phyloP scores from a whole-genome alignment of 2,113 vertebrate species.

The Rhinoderma darwinii region DNA sequence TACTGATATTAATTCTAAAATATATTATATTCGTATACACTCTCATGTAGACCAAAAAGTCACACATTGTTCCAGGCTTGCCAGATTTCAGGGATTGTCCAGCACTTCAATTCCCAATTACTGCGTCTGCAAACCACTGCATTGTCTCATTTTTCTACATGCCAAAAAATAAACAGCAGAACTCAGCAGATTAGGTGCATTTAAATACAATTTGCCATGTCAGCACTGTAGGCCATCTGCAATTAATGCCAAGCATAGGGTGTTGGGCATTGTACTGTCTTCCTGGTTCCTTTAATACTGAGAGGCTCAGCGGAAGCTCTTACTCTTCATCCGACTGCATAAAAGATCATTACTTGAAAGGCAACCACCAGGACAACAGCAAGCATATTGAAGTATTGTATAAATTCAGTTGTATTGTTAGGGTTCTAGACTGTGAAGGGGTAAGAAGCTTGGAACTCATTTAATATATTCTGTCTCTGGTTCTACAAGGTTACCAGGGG shows the following conservation, averaged over 20 bases:
- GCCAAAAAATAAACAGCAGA: neutral
- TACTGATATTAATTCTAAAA: neutral
- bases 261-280: neutral
- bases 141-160: neutral
- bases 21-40: neutral
- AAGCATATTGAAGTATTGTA: neutral
- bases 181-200: conserved; percentile 28
- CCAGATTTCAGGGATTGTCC: neutral
- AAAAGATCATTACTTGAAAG: neutral
- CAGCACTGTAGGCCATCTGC: conserved; percentile 34
- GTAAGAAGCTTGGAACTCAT: neutral
- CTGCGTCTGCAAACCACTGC: neutral
- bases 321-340: neutral
- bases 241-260: neutral
- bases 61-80: neutral
- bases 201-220: neutral
- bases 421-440: neutral
- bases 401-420: neutral
- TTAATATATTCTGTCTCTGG: neutral
- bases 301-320: neutral
- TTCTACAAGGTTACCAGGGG: neutral
- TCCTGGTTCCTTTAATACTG: neutral
- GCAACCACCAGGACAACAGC: neutral
- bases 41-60: neutral
- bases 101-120: neutral